These are phyloP conservation scores for Aphelenchoides fujianensis DNA, from an alignment of 1,140 invertebrate genomes.

Conservation along the genomic window DNA sequence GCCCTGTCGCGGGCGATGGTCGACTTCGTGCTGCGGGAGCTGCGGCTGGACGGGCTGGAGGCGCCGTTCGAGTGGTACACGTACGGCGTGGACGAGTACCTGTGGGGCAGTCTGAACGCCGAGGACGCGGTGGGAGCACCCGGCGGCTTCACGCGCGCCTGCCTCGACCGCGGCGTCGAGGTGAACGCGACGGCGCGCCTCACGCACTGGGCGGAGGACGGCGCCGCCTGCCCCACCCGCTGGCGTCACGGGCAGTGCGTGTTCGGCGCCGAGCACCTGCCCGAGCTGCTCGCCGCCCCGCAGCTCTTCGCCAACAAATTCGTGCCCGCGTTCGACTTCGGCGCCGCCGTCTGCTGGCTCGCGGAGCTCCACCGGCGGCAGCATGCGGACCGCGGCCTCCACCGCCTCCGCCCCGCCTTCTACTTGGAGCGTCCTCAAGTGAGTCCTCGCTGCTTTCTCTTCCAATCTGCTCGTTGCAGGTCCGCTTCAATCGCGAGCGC, in stretches of 20 bases:
- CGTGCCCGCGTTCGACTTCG: constrained; percentile 19
- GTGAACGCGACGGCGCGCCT: not conserved
- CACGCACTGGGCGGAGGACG: not conserved
- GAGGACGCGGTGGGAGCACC: not conserved
- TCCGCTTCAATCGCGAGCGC: not conserved
- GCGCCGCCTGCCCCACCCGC: not conserved
- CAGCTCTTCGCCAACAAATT: constrained; percentile 26
- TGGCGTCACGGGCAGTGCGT: constrained; percentile 8
- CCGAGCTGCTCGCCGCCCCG: not conserved
- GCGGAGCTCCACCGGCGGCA: constrained; percentile 16
- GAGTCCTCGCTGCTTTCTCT: not conserved
- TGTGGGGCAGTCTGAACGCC: constrained; percentile 3
- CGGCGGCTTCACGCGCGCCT: constrained; percentile 23
- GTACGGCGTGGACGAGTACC: constrained; percentile 18
- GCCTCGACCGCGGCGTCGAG: not conserved
- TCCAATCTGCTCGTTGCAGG: not conserved
- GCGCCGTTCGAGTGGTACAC: not conserved
- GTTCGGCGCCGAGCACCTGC: constrained; percentile 17
- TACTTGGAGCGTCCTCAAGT: constrained; percentile 9
- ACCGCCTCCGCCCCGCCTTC: not conserved
- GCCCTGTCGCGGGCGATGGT: constrained; percentile 15
- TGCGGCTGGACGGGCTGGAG: not conserved
- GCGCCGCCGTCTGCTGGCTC: constrained; percentile 6
- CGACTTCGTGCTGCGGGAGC: constrained; percentile 19
- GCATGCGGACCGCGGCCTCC: constrained; percentile 1